Conservation (phyloP, 2,113 vertebrate genomes). For the Dromaius novaehollandiae region DNA sequence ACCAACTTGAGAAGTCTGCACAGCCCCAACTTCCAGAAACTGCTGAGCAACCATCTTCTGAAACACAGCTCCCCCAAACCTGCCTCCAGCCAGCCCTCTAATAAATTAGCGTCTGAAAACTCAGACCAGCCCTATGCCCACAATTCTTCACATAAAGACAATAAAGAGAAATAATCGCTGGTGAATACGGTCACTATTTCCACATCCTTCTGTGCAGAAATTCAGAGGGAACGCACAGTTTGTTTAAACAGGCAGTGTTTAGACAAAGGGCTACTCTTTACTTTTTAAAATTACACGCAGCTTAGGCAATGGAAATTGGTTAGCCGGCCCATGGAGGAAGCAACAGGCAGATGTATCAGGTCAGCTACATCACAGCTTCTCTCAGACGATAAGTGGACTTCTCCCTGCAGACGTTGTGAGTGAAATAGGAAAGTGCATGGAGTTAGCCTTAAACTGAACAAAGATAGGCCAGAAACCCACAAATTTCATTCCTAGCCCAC, state of each 20-base stretch:
- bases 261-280: not conserved
- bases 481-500: not conserved
- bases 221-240: not conserved
- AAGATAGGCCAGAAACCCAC: not conserved
- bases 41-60: not conserved
- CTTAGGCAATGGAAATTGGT: not conserved
- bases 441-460: not conserved
- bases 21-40: not conserved
- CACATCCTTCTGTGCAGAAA: not conserved
- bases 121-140: not conserved
- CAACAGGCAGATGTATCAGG: not conserved
- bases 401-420: not conserved
- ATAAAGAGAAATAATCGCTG: fast-evolving
- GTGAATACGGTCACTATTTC: not conserved
- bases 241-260: not conserved
- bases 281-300: slow-evolving; percentile 6
- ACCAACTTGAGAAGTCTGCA: not conserved
- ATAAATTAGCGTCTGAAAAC: not conserved
- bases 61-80: not conserved
- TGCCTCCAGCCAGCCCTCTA: not conserved
- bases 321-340: slow-evolving; percentile 1
- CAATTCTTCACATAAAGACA: not conserved
- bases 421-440: not conserved
- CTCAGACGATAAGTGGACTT: not conserved
- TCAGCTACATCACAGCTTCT: not conserved